Base-by-base conservation (phyloP, 2,888 invertebrate species). In the Mythimna loreyi region DNA sequence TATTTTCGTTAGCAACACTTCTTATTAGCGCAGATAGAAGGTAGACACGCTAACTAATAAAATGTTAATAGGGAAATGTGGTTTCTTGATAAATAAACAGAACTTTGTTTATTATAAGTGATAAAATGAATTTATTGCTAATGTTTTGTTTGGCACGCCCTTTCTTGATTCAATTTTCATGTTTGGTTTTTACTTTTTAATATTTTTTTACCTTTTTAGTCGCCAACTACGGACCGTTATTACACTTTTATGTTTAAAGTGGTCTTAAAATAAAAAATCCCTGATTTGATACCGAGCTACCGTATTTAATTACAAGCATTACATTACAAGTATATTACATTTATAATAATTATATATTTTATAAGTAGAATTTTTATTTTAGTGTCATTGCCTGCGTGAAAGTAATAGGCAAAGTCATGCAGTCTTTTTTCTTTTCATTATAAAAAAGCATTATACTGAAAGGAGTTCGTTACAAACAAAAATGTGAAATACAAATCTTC, bases 1-100 rank as follows among this genome's bases (percentile, higher is more conserved):
- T 91, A 89, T 94, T 92, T 93, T 93, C 90, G 92, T 94, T 93
- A 92, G 88, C 83, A 90, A 89, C 81, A 90, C 86, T 90, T 91
- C 89, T 91, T 91, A 91, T 92, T 91, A 91, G 89, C 79, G 83
- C 81, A 90, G 92, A 93, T 93, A 91, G 93, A 86, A 85, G 85
- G 85, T 75, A 89, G 89, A 87, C 94, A 94, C 94, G 94, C 92
- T 76, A 92, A 72, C 85, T 87, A 90, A 92, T 92, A 90, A 91
- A 91, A 88, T 86, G 87, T 85, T 91, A 90, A 92, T 92, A 89
- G 86, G 89, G 87, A 92, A 91, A 90, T 89, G 91, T 86, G 85
- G 86, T 83, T 88, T 83, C 84, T 87, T 88, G 85, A 89, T 89
- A 87, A 88, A 86, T 87, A 85, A 85, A 86, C 83, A 80, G 81